phyloP scores from a whole-genome alignment of 2,113 vertebrate species.

The Paramormyrops kingsleyae region DNA sequence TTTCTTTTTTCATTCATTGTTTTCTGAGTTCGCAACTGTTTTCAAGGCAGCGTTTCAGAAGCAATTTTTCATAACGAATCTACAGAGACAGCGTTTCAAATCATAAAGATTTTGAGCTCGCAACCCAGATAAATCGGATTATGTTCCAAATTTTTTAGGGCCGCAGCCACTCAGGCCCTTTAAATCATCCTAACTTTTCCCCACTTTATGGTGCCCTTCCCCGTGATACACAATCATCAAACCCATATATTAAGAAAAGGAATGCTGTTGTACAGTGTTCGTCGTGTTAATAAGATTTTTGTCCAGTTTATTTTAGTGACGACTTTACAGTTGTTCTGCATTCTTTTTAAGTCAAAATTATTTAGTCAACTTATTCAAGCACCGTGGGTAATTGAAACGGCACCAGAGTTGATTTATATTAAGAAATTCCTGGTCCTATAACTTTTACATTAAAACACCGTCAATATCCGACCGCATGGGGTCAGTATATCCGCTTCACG shows the following conservation, averaged over 20 bases:
- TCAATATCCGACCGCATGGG: neutral
- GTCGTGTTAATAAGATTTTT: neutral
- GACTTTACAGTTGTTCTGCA: neutral
- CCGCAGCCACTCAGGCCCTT: too few relatives aligned
- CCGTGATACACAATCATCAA: neutral
- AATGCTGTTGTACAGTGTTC: neutral
- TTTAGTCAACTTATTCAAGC: neutral
- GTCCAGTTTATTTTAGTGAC: neutral
- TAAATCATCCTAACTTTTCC: too few relatives aligned
- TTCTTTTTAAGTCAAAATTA: neutral
- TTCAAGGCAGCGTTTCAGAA: too few relatives aligned
- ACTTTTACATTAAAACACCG: neutral
- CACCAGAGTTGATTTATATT: neutral
- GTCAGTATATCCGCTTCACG: neutral
- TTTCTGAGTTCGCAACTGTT: too few relatives aligned
- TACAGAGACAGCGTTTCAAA: too few relatives aligned
- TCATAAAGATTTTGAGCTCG: too few relatives aligned
- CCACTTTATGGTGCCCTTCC: too few relatives aligned
- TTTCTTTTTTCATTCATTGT: too few relatives aligned
- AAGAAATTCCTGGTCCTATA: neutral
- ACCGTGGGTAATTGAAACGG: neutral
- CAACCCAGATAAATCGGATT: too few relatives aligned
- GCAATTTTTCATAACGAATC: too few relatives aligned
- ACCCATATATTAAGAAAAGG: neutral
- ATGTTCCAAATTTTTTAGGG: too few relatives aligned